Conservation (phyloP, 1,140 invertebrate genomes). For the Heliconius nattereri region DNA sequence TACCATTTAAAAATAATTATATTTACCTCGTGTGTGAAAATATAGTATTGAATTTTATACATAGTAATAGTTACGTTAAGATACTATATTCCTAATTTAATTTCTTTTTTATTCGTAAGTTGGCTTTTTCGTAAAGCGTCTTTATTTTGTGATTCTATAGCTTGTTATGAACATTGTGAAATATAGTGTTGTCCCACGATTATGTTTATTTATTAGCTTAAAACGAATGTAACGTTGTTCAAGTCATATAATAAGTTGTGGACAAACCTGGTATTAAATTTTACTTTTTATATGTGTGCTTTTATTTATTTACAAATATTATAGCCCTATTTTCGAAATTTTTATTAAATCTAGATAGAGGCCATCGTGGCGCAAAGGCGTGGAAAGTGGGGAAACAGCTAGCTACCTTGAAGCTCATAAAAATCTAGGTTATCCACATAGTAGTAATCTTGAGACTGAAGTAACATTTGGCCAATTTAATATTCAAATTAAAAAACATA, state of each 20-base stretch:
- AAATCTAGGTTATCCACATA: too few species aligned
- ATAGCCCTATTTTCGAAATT: not conserved
- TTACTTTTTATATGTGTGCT: constrained; percentile 35
- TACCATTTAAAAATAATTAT: not conserved
- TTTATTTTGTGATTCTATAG: constrained; percentile 50
- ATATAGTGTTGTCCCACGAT: constrained; percentile 34
- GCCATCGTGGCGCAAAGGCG: too few species aligned
- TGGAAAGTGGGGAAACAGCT: too few species aligned
- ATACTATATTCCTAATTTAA: constrained; percentile 32
- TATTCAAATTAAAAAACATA: too few species aligned
- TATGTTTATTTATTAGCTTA: constrained; percentile 37
- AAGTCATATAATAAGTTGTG: constrained; percentile 46
- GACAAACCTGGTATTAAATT: constrained; percentile 47
- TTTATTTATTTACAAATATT: constrained; percentile 21
- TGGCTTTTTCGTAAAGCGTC: constrained; percentile 34
- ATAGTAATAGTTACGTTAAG: constrained; percentile 46
- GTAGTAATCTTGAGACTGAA: too few species aligned
- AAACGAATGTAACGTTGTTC: constrained; percentile 31
- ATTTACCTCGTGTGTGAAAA: constrained; percentile 40
- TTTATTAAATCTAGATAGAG: too few species aligned
- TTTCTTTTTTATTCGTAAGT: constrained; percentile 23
- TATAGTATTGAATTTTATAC: constrained; percentile 60
- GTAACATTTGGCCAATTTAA: too few species aligned
- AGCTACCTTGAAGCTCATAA: too few species aligned
- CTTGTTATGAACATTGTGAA: constrained; percentile 41